phyloP scores from a whole-genome alignment of 1,140 invertebrate genomes.

The Sesamia nonagrioides region DNA sequence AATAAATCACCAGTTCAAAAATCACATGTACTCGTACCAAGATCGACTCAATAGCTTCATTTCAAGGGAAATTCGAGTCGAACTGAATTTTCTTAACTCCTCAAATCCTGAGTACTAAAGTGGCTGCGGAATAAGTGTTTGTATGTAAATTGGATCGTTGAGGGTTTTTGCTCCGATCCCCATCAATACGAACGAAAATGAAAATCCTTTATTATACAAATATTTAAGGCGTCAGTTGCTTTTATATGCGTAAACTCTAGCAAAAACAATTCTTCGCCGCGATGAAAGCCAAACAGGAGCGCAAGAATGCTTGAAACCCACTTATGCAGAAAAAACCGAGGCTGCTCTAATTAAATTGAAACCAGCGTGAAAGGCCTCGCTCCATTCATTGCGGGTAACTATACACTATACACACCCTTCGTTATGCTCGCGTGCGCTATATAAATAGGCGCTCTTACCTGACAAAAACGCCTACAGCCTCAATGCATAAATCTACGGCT shows the following conservation, averaged over 20 bases:
- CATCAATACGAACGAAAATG: conserved; percentile 29
- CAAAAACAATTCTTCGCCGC: conserved; percentile 49
- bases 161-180: conserved; percentile 19
- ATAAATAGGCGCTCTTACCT: conserved; percentile 44
- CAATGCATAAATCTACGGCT: conserved; percentile 37
- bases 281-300: conserved; percentile 60
- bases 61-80: conserved; percentile 32
- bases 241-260: conserved; percentile 48
- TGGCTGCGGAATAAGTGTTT: conserved; percentile 40
- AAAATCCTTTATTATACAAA: conserved; percentile 41
- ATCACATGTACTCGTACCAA: conserved; percentile 32
- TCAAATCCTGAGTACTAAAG: conserved; percentile 38
- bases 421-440: conserved; percentile 47
- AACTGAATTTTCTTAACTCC: conserved; percentile 43
- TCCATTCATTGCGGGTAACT: conserved; percentile 65
- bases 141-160: conserved; percentile 45
- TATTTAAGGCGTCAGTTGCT: conserved; percentile 39
- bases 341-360: conserved; percentile 80
- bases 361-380: conserved; percentile 68
- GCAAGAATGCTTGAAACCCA: conserved; percentile 69
- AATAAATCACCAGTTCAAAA: conserved; percentile 41
- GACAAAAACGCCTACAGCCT: conserved; percentile 42
- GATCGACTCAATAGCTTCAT: conserved; percentile 16
- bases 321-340: conserved; percentile 74
- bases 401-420: conserved; percentile 50